phyloP scores from a whole-genome alignment of 2,797 vertebrate genomes.

The Spondyliosoma cantharus region DNA sequence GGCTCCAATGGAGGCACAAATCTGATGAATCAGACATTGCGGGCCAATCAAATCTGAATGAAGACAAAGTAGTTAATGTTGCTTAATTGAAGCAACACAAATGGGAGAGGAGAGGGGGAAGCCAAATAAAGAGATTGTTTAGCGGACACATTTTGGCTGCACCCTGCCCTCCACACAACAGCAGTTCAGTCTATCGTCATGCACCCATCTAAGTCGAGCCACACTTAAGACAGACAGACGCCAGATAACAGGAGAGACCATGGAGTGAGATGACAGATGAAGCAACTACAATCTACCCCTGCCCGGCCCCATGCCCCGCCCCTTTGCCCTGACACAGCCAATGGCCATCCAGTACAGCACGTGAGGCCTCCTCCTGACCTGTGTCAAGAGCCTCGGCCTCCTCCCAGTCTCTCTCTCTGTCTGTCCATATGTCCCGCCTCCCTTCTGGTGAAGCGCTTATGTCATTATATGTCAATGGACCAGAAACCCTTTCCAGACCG shows the following conservation, averaged over 20 bases:
- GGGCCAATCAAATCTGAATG: slow-evolving; percentile 49
- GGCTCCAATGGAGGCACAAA: slow-evolving; percentile 51
- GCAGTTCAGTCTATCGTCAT: slow-evolving; percentile 40
- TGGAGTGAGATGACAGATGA: slow-evolving; percentile 76
- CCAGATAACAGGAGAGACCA: slow-evolving; percentile 61
- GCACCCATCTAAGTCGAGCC: slow-evolving; percentile 59
- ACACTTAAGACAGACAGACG: slow-evolving; percentile 47
- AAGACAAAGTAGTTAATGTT: slow-evolving; percentile 38
- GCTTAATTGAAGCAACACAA: slow-evolving; percentile 27
- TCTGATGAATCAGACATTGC: slow-evolving; percentile 54
- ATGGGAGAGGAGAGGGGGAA: slow-evolving; percentile 53
- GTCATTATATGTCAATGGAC: slow-evolving; percentile 84
- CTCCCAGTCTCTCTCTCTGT: slow-evolving; percentile 79
- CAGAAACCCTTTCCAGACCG: slow-evolving; percentile 79
- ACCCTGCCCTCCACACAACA: slow-evolving; percentile 33
- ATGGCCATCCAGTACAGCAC: slow-evolving; percentile 63
- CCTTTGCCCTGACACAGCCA: slow-evolving; percentile 65
- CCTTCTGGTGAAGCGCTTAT: slow-evolving; percentile 77
- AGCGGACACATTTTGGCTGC: slow-evolving; percentile 41
- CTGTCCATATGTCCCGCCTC: slow-evolving; percentile 80
- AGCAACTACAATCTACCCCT: slow-evolving; percentile 61
- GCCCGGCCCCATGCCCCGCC: slow-evolving; percentile 67
- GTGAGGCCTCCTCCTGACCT: slow-evolving; percentile 82
- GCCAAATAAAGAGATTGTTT: slow-evolving; percentile 43
- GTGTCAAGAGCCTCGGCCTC: slow-evolving; percentile 80